These are phyloP conservation scores for Prenolepis imparis DNA, from an alignment of 2,888 invertebrate species.

Conservation along the genomic window DNA sequence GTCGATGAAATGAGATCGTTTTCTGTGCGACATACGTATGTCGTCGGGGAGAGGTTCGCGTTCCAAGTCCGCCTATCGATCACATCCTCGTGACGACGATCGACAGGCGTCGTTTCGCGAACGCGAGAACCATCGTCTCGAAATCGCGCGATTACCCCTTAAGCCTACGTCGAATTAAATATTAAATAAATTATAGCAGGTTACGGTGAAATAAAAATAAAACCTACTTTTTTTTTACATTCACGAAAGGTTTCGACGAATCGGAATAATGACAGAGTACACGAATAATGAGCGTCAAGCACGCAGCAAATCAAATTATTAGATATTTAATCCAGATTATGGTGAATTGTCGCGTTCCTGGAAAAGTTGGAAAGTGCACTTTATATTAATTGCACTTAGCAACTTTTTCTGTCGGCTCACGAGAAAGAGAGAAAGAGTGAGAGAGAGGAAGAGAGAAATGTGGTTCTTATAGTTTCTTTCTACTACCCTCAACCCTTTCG, in stretches of 20 bases:
- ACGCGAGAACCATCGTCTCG: not conserved
- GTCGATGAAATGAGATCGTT: conserved; percentile 65
- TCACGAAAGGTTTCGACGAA: not conserved
- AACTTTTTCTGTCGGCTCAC: not conserved
- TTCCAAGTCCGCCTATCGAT: conserved; percentile 26
- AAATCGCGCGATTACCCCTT: not conserved
- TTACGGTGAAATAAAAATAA: not conserved
- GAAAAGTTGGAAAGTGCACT: conserved; percentile 1
- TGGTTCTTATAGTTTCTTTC: not conserved
- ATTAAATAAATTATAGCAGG: not conserved
- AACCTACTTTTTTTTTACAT: not conserved
- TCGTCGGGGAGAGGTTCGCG: conserved; percentile 62
- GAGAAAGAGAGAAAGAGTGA: conserved; percentile 12
- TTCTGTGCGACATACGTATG: conserved; percentile 14
- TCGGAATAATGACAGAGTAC: not conserved
- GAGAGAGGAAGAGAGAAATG: conserved; percentile 4
- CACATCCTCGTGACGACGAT: conserved; percentile 21
- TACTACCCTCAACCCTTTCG: not conserved
- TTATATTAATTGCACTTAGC: not conserved
- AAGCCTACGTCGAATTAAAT: conserved; percentile 5
- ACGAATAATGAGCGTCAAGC: not conserved
- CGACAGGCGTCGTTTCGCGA: conserved; percentile 30
- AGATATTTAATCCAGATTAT: conserved; percentile 13
- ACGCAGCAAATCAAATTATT: not conserved
- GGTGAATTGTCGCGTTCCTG: not conserved